Percentiles rank a stretch among this genome's conserved stretches.
Evolutionary conservation across 2,113 vertebrate species (phyloP).

Genomic region (Copsychus sechellarum): DNA sequence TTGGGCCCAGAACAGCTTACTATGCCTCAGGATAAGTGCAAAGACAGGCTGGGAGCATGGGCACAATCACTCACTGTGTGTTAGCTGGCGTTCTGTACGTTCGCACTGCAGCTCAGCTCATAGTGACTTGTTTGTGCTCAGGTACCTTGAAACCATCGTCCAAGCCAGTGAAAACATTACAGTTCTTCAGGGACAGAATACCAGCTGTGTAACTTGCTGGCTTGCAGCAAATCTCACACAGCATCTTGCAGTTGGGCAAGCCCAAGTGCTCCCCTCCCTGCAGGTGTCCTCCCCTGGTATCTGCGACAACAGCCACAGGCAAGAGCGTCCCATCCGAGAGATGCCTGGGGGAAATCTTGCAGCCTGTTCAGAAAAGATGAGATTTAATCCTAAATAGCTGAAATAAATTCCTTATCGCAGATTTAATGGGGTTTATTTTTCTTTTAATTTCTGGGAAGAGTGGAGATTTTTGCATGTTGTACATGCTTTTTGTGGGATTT

Average conservation of each 20-base stretch:
- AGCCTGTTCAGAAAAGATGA: neutral
- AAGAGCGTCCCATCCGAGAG: neutral
- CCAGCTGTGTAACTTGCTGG: neutral
- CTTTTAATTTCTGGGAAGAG: neutral
- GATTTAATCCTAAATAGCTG: neutral
- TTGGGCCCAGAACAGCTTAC: neutral
- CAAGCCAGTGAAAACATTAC: conserved; percentile 8
- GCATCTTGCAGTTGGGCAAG: neutral
- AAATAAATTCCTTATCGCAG: neutral
- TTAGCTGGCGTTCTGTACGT: neutral
- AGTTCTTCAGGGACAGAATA: neutral
- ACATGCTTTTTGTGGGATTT: neutral
- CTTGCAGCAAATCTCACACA: neutral
- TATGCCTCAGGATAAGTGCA: neutral
- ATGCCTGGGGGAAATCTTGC: neutral
- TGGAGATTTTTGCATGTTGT: conserved; percentile 34
- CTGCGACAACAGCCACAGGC: neutral
- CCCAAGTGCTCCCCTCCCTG: neutral
- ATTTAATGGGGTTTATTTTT: neutral
- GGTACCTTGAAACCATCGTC: neutral
- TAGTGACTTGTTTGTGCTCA: conserved; percentile 19
- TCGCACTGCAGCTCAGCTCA: neutral
- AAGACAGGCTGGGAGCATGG: neutral
- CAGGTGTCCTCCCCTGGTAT: neutral
- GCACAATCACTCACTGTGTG: neutral